Percentiles rank a stretch among this genome's conserved stretches.
Evolutionary conservation across 2,888 invertebrate genomes (phyloP).

Genomic region (Monoplex corrugatus): DNA sequence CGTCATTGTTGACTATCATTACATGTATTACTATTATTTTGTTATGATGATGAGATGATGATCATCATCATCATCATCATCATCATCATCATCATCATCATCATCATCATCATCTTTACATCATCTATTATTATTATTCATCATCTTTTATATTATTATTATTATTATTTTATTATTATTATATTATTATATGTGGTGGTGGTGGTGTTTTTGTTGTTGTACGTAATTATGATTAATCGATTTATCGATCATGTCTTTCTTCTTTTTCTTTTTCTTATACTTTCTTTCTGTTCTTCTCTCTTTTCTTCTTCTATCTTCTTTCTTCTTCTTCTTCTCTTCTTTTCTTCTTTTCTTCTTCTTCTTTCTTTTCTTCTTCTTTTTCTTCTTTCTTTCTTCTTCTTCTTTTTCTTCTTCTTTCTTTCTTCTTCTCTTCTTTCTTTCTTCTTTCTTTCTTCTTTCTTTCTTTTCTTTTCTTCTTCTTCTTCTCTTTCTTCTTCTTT

Average conservation of each 20-base stretch:
- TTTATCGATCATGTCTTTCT: background rate
- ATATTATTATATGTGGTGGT: too few relatives aligned
- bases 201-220: too few relatives aligned
- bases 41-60: too few relatives aligned
- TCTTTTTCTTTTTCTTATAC: background rate
- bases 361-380: background rate
- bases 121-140: too few relatives aligned
- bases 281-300: too few relatives aligned
- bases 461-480: background rate
- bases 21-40: background rate
- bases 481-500: background rate
- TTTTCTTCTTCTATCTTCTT: too few relatives aligned
- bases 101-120: background rate
- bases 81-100: background rate
- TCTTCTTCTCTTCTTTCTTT: background rate
- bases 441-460: background rate
- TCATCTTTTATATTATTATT: too few relatives aligned
- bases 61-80: background rate
- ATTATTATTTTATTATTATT: too few relatives aligned
- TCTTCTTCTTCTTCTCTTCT: background rate
- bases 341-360: background rate
- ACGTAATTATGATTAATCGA: too few relatives aligned
- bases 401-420: background rate
- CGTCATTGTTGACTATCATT: background rate
- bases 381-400: background rate